A percentile compares a stretch with the other conserved stretches of the same genome.
Evolutionary conservation across 1,140 invertebrate species (phyloP).

Genomic region (Rhagoletis zephyria): DNA sequence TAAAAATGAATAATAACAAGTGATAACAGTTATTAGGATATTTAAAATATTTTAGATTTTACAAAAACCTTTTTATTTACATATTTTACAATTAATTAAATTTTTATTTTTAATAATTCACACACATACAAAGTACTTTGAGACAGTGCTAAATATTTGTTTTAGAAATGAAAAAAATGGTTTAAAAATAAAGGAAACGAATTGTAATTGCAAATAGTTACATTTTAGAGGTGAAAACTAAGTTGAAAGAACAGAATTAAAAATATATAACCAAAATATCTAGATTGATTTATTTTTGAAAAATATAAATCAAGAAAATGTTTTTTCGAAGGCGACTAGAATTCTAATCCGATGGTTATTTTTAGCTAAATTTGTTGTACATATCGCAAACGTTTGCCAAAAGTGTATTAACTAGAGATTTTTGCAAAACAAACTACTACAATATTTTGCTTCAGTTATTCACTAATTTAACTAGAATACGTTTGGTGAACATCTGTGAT

Average conservation of each 20-base stretch:
- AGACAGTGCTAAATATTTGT: constrained; percentile 62
- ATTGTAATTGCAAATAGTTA: background rate
- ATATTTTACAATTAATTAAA: constrained; percentile 54
- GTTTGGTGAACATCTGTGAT: too few relatives aligned
- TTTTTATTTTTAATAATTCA: constrained; percentile 64
- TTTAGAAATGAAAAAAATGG: constrained; percentile 24
- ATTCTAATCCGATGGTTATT: too few relatives aligned
- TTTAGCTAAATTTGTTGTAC: too few relatives aligned
- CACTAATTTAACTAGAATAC: too few relatives aligned
- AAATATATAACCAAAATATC: too few relatives aligned
- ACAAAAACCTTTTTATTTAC: constrained; percentile 63
- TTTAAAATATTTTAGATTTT: constrained; percentile 65
- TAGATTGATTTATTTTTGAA: too few relatives aligned
- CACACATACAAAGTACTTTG: constrained; percentile 74
- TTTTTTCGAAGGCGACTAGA: too few relatives aligned
- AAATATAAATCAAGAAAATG: too few relatives aligned
- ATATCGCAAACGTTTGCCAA: too few relatives aligned
- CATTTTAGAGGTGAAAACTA: background rate
- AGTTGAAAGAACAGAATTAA: background rate
- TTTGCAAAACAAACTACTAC: too few relatives aligned
- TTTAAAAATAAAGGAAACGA: constrained; percentile 19
- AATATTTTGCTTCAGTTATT: too few relatives aligned
- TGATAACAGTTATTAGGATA: constrained; percentile 34
- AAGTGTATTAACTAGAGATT: too few relatives aligned
- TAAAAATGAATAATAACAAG: constrained; percentile 26